Conservation (phyloP, 2,888 invertebrate species). For the Trissoscelio sp. region DNA sequence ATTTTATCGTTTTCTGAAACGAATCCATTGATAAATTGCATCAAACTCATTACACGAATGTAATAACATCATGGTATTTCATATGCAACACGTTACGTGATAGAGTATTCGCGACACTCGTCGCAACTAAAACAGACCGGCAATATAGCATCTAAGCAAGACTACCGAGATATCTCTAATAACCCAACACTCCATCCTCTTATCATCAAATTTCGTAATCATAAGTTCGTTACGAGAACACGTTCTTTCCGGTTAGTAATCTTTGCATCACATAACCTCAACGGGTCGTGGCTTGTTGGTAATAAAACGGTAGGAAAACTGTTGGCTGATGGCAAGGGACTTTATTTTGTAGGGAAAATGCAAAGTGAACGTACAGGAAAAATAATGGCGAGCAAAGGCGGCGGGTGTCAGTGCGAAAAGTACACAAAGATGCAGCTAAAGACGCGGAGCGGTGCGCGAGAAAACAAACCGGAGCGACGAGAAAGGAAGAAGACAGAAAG, state of each 20-base stretch:
- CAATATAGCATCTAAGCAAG: constrained; percentile 27
- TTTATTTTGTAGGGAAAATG: constrained; percentile 72
- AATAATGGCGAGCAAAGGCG: constrained; percentile 71
- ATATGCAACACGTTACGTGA: constrained; percentile 35
- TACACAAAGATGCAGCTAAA: constrained; percentile 28
- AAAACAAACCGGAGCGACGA: constrained; percentile 37
- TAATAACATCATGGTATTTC: constrained; percentile 30
- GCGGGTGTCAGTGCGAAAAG: constrained; percentile 46
- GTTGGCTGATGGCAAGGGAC: constrained; percentile 59
- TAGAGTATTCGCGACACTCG: constrained; percentile 30
- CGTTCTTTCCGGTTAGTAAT: constrained; percentile 22
- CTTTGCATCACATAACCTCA: constrained; percentile 59
- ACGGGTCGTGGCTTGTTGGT: constrained; percentile 55
- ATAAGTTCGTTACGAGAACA: constrained; percentile 22
- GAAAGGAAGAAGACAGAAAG: constrained; percentile 4
- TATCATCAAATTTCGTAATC: constrained; percentile 8
- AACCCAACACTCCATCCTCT: constrained; percentile 7
- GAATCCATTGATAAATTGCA: constrained; percentile 11
- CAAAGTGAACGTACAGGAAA: constrained; percentile 72
- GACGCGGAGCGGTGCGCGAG: constrained; percentile 34
- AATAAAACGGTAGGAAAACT: constrained; percentile 71
- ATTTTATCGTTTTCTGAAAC: not conserved
- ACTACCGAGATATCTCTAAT: constrained; percentile 22
- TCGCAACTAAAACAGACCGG: constrained; percentile 40
- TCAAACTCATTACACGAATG: constrained; percentile 21